Percentiles rank a stretch among this genome's conserved stretches.
Evolutionary conservation across 2,888 invertebrate genomes (phyloP).

Genomic region (Platycheirus rosarum): DNA sequence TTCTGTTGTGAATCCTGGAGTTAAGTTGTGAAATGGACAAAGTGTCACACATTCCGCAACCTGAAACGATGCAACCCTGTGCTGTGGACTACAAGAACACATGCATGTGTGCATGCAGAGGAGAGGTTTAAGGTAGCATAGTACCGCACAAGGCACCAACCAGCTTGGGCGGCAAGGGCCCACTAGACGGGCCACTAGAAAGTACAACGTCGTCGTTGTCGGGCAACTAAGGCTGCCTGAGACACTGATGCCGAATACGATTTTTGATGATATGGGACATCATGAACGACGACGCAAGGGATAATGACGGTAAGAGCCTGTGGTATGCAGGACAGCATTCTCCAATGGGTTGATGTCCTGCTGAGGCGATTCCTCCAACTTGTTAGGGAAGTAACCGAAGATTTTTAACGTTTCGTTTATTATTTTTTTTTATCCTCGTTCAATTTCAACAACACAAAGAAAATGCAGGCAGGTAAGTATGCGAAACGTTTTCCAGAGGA

Average conservation of each 20-base stretch:
- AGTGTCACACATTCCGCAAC: too few relatives aligned
- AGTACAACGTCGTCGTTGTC: slow-evolving; percentile 66
- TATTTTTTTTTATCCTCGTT: slow-evolving; percentile 21
- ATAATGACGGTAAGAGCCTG: slow-evolving; percentile 63
- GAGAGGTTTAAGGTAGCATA: slow-evolving; percentile 57
- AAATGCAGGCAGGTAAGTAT: slow-evolving; percentile 56
- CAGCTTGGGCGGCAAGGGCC: slow-evolving; percentile 64
- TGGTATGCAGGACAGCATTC: slow-evolving; percentile 45
- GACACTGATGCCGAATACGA: slow-evolving; percentile 34
- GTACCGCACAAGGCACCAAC: background rate
- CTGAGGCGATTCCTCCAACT: slow-evolving; percentile 69
- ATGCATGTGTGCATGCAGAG: slow-evolving; percentile 37
- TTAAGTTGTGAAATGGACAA: too few relatives aligned
- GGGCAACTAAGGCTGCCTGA: slow-evolving; percentile 22
- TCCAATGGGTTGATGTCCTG: slow-evolving; percentile 73
- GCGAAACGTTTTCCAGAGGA: slow-evolving; percentile 46
- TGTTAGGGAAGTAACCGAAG: slow-evolving; percentile 73
- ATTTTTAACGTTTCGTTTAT: slow-evolving; percentile 58
- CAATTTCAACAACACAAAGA: slow-evolving; percentile 52
- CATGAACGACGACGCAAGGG: slow-evolving; percentile 59
- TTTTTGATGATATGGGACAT: slow-evolving; percentile 73
- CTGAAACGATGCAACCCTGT: background rate
- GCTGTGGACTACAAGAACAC: slow-evolving; percentile 12
- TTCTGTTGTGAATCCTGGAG: too few relatives aligned
- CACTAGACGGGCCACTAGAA: slow-evolving; percentile 71